Evolutionary conservation across 37 sponge, comb jelly and placozoan genomes (phyloP).

Genomic region (Spongilla lacustris): DNA sequence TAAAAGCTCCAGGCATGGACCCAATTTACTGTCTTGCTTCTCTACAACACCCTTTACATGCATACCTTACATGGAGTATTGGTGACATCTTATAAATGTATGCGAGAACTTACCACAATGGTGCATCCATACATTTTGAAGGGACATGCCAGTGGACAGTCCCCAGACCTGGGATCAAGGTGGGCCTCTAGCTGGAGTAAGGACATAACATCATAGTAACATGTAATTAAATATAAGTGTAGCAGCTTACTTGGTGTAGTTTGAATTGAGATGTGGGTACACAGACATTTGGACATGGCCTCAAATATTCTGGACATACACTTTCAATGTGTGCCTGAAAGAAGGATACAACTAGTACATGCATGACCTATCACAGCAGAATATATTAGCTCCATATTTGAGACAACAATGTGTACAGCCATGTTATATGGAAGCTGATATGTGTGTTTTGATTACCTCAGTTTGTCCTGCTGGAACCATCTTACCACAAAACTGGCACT

Average conservation of each 20-base stretch:
- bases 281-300: slow-evolving; percentile 49
- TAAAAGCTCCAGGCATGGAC: no score
- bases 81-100: no score
- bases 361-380: no score
- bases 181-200: slow-evolving; percentile 48
- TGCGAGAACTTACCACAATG: slow-evolving; percentile 48
- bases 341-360: neutral
- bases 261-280: slow-evolving; percentile 13
- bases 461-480: slow-evolving; percentile 46
- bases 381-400: no score
- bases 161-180: slow-evolving; percentile 17
- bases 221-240: no score
- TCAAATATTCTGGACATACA: slow-evolving; percentile 31
- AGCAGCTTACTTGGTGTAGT: slow-evolving; percentile 20
- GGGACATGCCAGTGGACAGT: slow-evolving; percentile 66
- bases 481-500: slow-evolving; percentile 39
- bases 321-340: slow-evolving; percentile 49
- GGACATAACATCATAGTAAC: neutral
- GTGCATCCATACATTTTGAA: slow-evolving; percentile 29
- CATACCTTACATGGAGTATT: no score
- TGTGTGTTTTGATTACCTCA: slow-evolving; percentile 33
- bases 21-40: no score
- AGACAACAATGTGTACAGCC: no score
- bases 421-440: no score
- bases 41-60: no score